Base-by-base conservation (phyloP, 2,113 vertebrate species). In the Periophthalmus modestus region DNA sequence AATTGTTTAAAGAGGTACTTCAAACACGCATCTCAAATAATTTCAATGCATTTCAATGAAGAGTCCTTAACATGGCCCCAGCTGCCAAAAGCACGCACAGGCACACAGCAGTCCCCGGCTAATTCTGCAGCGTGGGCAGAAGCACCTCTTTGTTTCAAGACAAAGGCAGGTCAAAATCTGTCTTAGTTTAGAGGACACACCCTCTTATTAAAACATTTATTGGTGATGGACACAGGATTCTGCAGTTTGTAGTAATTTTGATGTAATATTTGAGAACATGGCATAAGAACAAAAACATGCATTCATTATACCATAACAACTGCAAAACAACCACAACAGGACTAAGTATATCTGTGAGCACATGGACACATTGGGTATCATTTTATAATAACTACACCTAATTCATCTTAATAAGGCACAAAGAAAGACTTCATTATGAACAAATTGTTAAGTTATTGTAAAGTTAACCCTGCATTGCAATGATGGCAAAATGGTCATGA, bases 21-120 rank as follows among this genome's bases (percentile, higher is more conserved):
- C 80, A 86, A 77, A 87, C 71, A 78, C 52, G 21, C 69, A 71
- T 82, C 36, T 74, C 72, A 80, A 87, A 85, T 83, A 55, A 88
- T 89, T 88, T 90, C 74, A 88, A 71, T 83, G 84, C 83, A 89
- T 92, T 54, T 82, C 79, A 88, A 73, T 92, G 85, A 91, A 89
- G 90, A 72, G 85, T 82, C 77, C 80, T 88, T 75, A 73, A 78
- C 67, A 74, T 73, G 75, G 79, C 58, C 11, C 43, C 87, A 88
- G 82, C 88, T 91, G 85, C 74, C 74, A 87, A 76, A 76, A 19
- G 48, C 71, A 83, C 39, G 69, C 36, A 54, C 73, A 77, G 69
- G 70, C 72, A 66, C 47, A 70, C 63, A 80, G 75, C 62, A 52
- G 39, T 66, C 70, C 58, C 63, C 43, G 28, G 78, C 48, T 73